phyloP scores from a whole-genome alignment of 2,888 invertebrate genomes.

The Melanchra persicariae region DNA sequence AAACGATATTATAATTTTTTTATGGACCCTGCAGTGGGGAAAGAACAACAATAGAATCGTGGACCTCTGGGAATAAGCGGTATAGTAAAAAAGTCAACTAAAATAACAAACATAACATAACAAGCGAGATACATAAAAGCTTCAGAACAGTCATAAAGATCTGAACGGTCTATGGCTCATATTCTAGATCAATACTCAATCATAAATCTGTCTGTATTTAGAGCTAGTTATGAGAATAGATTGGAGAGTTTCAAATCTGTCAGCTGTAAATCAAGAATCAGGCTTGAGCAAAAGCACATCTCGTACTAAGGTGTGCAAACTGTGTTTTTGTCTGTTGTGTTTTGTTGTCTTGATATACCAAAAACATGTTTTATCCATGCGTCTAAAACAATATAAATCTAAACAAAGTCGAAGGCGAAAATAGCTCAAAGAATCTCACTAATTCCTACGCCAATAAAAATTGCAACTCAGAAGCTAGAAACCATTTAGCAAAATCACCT shows the following conservation, averaged over 20 bases:
- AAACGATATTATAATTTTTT: too few species aligned
- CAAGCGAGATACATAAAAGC: neutral
- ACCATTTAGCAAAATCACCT: neutral
- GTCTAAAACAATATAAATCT: too few species aligned
- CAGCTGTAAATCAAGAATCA: conserved; percentile 9
- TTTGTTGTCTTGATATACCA: too few species aligned
- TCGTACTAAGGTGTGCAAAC: too few species aligned
- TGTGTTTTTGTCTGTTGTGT: too few species aligned
- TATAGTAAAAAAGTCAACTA: too few species aligned
- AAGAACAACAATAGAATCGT: too few species aligned
- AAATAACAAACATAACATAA: neutral
- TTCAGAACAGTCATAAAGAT: conserved; percentile 9
- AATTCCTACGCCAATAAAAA: too few species aligned
- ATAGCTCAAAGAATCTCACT: neutral
- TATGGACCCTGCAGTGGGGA: too few species aligned
- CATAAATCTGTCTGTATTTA: conserved; percentile 19
- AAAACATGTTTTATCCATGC: too few species aligned
- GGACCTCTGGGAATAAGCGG: too few species aligned
- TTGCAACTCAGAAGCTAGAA: neutral
- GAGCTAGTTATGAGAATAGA: conserved; percentile 7
- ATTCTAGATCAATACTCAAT: conserved; percentile 8
- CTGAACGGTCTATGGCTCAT: neutral
- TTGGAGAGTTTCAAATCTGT: neutral
- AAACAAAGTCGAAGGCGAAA: neutral
- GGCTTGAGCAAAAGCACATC: neutral